phyloP scores from a whole-genome alignment of 2,113 vertebrate species.

The Petaurus breviceps region DNA sequence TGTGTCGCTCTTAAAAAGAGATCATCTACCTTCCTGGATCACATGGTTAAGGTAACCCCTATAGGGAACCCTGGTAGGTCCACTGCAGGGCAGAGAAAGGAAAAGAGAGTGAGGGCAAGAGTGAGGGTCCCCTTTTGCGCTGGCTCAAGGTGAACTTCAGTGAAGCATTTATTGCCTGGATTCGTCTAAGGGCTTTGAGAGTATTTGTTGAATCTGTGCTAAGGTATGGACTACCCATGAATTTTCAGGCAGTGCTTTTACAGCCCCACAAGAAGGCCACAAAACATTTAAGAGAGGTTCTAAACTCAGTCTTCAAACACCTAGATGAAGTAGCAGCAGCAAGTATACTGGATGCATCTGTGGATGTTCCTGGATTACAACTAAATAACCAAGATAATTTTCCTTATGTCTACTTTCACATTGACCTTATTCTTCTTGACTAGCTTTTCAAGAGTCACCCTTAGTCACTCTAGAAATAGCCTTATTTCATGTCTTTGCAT shows the following conservation, averaged over 20 bases:
- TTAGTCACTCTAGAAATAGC: not conserved
- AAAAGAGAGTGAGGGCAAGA: slow-evolving; percentile 88
- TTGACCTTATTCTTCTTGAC: slow-evolving; percentile 90
- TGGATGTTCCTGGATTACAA: slow-evolving; percentile 92
- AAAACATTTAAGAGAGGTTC: slow-evolving; percentile 89
- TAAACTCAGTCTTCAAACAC: slow-evolving; percentile 91
- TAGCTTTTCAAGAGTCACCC: slow-evolving; percentile 76
- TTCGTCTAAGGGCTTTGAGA: slow-evolving; percentile 94
- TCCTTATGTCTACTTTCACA: slow-evolving; percentile 93
- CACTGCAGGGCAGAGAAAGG: slow-evolving; percentile 76
- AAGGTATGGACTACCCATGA: slow-evolving; percentile 95
- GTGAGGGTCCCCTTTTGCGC: too few species aligned
- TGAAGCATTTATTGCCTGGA: too few species aligned
- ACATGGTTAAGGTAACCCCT: slow-evolving; percentile 79
- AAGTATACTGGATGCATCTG: slow-evolving; percentile 88
- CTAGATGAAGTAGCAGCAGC: slow-evolving; percentile 90
- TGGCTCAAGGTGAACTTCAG: too few species aligned
- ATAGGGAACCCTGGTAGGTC: slow-evolving; percentile 74
- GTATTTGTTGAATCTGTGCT: slow-evolving; percentile 97
- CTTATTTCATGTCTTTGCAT: not conserved
- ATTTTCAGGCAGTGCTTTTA: slow-evolving; percentile 93
- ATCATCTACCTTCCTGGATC: slow-evolving; percentile 74
- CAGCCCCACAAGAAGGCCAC: slow-evolving; percentile 90
- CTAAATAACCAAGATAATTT: slow-evolving; percentile 92
- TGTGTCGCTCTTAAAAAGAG: slow-evolving; percentile 81